Evolutionary conservation across 2,113 vertebrate genomes (phyloP).

Genomic region (Rutilus rutilus): DNA sequence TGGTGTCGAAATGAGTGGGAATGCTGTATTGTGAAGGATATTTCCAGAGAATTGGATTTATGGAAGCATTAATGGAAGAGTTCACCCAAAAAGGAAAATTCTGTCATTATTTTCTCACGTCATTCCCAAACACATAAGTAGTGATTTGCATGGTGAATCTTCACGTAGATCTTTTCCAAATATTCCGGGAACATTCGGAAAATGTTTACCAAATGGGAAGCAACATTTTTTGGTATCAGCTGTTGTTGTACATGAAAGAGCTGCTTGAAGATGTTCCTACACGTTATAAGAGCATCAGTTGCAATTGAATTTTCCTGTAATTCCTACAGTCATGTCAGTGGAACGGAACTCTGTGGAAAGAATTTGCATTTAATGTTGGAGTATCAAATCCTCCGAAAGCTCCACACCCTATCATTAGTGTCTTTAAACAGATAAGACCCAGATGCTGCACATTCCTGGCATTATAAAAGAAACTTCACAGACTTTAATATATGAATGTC

Average conservation of each 20-base stretch:
- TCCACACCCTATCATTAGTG: conserved; percentile 19
- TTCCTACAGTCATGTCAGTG: neutral
- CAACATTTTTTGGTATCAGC: neutral
- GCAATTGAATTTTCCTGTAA: neutral
- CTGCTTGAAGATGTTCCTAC: neutral
- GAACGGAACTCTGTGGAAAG: neutral
- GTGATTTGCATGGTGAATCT: neutral
- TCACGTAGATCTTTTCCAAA: neutral
- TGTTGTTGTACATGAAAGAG: neutral
- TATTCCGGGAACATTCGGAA: neutral
- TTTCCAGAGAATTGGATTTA: conserved; percentile 4
- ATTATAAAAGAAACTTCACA: conserved; percentile 11
- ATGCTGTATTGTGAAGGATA: conserved; percentile 20
- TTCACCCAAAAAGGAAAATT: neutral
- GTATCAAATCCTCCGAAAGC: conserved; percentile 6
- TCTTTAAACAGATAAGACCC: conserved; percentile 22
- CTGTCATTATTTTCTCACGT: neutral
- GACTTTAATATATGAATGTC: neutral
- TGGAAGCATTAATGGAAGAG: neutral
- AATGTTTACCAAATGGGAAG: neutral
- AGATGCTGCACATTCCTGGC: conserved; percentile 19
- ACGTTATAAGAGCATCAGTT: neutral
- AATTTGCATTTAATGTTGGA: neutral
- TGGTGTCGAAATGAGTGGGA: conserved; percentile 49
- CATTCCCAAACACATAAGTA: neutral